Conservation (phyloP, 2,797 vertebrate species). For the Pogoniulus pusillus region DNA sequence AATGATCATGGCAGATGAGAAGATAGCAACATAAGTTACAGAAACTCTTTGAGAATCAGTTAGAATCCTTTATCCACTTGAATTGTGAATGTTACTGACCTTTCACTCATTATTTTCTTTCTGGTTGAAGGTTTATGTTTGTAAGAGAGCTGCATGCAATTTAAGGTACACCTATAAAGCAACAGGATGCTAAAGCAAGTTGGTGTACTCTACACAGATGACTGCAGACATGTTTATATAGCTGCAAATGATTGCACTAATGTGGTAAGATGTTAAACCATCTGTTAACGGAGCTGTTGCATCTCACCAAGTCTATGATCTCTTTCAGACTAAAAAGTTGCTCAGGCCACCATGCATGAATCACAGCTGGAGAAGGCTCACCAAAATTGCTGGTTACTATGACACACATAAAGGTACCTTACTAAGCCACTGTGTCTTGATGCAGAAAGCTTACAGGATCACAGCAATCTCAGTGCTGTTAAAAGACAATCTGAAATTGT, state of each 20-base stretch:
- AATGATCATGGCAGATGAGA: neutral
- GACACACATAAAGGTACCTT: neutral
- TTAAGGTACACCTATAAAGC: neutral
- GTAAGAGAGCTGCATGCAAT: neutral
- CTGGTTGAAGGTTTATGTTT: neutral
- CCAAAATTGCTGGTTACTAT: neutral
- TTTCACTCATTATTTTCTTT: neutral
- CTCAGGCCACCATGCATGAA: neutral
- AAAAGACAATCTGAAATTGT: neutral
- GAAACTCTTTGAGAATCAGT: neutral
- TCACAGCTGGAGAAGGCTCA: neutral
- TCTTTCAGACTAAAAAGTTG: neutral
- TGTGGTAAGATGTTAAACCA: neutral
- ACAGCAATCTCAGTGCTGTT: too few species aligned
- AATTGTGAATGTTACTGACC: accelerated
- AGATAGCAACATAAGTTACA: neutral
- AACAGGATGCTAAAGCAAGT: neutral
- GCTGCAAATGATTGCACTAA: neutral
- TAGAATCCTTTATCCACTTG: neutral
- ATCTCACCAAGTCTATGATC: neutral
- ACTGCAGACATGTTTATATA: neutral
- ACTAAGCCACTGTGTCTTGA: neutral
- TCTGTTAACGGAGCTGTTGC: neutral
- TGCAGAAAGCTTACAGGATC: neutral
- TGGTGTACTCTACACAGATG: neutral